Evolutionary conservation across 2,888 invertebrate species (phyloP), one percentile per base, ranked within the genome.

Genomic region (Ametastegia equiseti): DNA sequence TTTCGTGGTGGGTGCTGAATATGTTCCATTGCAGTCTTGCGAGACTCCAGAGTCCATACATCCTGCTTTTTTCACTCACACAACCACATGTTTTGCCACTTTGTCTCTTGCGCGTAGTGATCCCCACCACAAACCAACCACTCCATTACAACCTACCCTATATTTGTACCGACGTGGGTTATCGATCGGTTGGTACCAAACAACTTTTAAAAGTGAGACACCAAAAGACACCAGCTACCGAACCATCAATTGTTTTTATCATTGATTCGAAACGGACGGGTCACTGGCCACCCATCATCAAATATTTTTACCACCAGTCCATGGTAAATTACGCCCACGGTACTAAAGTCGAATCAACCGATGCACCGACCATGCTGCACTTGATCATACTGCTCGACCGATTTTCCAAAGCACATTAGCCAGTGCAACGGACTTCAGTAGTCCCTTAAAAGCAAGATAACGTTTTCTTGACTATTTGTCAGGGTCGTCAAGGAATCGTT

Each of bases 121-220:
- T 67, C 23, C 39, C 67, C 36, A 67, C 65, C 36, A 71, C 47
- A n/a, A 67, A 67, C 39, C 67, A 67, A 67, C 67, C 67, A 71
- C 71, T 71, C 71, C 71, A 71, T 71, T 71, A 47, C 71, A 45
- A 71, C 71, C 42, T 45, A 71, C 45, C 71, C 71, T 71, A 47
- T 71, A 71, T 71, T 71, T 71, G 45, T 71, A 71, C 71, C 67
- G 67, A 67, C 69, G 36, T 71, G 15, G 13, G 39, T 79, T n/a
- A 80, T 80, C 80, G 80, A 80, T 80, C 67, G 36, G n/a, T 19
- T 23, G 15, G 69, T 42, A 47, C 50, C 80, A 67, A 67, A 65
- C 50, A 69, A 80, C 80, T 80, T 67, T 65, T 80, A 80, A 80
- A 80, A 80, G 69, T 80, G 67, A 80, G 65, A 71, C 80, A n/a